phyloP scores from a whole-genome alignment of 2,888 invertebrate genomes.

The Ecliptopera silaceata region DNA sequence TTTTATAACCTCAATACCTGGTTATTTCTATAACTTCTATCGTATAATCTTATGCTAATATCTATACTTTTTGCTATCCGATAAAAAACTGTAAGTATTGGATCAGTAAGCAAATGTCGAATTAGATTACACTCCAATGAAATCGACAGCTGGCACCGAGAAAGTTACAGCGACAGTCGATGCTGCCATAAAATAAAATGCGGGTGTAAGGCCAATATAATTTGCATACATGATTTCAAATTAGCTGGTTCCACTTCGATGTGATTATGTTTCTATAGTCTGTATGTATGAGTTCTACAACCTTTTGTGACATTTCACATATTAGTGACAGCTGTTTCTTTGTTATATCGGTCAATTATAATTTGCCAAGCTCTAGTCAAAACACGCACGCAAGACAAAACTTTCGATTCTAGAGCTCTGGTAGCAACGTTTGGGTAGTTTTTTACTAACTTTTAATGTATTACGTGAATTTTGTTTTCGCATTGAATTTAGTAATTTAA shows the following conservation, averaged over 20 bases:
- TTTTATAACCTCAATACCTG: slow-evolving; percentile 16
- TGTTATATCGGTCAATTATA: neutral
- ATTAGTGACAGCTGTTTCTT: neutral
- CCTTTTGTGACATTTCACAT: neutral
- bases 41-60: neutral
- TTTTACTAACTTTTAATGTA: no score
- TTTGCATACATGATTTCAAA: slow-evolving; percentile 38
- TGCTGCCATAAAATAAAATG: slow-evolving; percentile 40
- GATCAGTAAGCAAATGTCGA: slow-evolving; percentile 22
- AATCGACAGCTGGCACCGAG: slow-evolving; percentile 40
- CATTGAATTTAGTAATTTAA: no score
- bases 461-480: no score
- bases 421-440: no score
- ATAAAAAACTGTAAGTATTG: slow-evolving; percentile 20
- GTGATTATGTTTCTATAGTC: no score
- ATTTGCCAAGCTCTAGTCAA: neutral
- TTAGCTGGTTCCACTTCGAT: slow-evolving; percentile 17
- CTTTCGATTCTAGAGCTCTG: neutral
- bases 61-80: slow-evolving; percentile 13
- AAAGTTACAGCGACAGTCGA: slow-evolving; percentile 45
- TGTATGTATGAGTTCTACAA: no score
- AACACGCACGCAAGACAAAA: neutral
- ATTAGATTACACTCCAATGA: slow-evolving; percentile 36
- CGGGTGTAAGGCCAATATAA: slow-evolving; percentile 35
- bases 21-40: neutral